phyloP scores from a whole-genome alignment of 2,113 vertebrate genomes.

The Pungitius pungitius region DNA sequence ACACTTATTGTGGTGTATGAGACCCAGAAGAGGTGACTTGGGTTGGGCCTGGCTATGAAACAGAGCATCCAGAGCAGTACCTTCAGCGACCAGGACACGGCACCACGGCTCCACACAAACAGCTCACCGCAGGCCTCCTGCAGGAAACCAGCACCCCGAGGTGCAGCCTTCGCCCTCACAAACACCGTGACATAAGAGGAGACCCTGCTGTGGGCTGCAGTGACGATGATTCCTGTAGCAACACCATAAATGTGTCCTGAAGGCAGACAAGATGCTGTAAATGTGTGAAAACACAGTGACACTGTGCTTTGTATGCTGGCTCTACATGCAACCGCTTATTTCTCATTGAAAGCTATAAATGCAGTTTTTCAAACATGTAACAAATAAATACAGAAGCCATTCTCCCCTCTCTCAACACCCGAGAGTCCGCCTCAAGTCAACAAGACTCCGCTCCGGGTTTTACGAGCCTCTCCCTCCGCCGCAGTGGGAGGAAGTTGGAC shows the following conservation, averaged over 20 bases:
- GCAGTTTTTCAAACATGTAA: neutral
- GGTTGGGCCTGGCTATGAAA: too few species aligned
- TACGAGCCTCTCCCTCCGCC: conserved; percentile 53
- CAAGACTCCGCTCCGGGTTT: conserved; percentile 59
- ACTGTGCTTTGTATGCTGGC: too few species aligned
- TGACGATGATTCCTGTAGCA: too few species aligned
- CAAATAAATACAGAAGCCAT: neutral
- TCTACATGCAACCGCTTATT: fast-evolving
- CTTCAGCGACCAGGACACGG: neutral
- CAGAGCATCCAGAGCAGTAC: too few species aligned
- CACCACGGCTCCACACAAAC: neutral
- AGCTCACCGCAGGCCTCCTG: neutral
- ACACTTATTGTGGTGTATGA: too few species aligned
- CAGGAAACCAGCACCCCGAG: neutral
- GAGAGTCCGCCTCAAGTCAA: conserved; percentile 35
- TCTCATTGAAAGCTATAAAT: neutral
- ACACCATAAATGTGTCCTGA: too few species aligned
- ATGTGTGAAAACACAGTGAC: neutral
- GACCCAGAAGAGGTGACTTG: too few species aligned
- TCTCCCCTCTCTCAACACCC: neutral
- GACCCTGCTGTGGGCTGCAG: too few species aligned
- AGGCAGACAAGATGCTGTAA: neutral
- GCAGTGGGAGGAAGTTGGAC: conserved; percentile 77
- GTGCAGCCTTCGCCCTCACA: neutral
- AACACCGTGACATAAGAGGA: too few species aligned